Evolutionary conservation across 2,113 vertebrate genomes (phyloP).

Genomic region (Gadus chalcogrammus): DNA sequence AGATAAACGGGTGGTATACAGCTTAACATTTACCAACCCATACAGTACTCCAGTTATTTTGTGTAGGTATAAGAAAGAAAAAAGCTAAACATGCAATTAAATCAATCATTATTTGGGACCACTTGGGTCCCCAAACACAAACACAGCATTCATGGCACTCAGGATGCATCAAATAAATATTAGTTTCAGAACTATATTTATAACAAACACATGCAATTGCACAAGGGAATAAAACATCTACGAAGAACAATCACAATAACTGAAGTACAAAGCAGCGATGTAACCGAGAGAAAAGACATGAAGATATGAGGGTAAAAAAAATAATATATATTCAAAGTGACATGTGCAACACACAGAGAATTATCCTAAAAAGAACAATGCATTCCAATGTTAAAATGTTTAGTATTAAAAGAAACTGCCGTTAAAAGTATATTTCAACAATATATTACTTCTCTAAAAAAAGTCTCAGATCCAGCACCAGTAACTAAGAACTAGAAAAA

Average conservation of each 20-base stretch:
- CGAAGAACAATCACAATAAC: too few relatives aligned
- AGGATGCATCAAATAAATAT: conserved; percentile 37
- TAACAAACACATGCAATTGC: neutral
- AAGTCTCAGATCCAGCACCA: conserved; percentile 37
- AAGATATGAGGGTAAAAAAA: conserved; percentile 32
- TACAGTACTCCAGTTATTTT: too few relatives aligned
- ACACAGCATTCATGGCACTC: conserved; percentile 1
- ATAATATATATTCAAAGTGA: conserved; percentile 24
- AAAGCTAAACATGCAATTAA: neutral
- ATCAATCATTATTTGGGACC: conserved; percentile 11
- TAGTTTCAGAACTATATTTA: conserved; percentile 1
- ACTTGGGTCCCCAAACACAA: too few relatives aligned
- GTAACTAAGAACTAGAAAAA: conserved; percentile 30
- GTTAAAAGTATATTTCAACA: conserved; percentile 15
- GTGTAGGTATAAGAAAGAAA: too few relatives aligned
- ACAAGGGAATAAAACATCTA: neutral
- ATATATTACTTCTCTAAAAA: conserved; percentile 25
- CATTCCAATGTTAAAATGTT: neutral
- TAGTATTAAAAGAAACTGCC: too few relatives aligned
- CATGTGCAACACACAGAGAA: conserved; percentile 11
- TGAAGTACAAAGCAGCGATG: conserved; percentile 3
- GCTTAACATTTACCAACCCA: conserved; percentile 21
- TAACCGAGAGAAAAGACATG: conserved; percentile 4
- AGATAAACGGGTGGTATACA: conserved; percentile 27
- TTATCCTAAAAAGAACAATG: neutral